A percentile compares a stretch with the other conserved stretches of the same genome.
Conservation (phyloP, 2,113 vertebrate genomes). For the Solenodon paradoxus region DNA sequence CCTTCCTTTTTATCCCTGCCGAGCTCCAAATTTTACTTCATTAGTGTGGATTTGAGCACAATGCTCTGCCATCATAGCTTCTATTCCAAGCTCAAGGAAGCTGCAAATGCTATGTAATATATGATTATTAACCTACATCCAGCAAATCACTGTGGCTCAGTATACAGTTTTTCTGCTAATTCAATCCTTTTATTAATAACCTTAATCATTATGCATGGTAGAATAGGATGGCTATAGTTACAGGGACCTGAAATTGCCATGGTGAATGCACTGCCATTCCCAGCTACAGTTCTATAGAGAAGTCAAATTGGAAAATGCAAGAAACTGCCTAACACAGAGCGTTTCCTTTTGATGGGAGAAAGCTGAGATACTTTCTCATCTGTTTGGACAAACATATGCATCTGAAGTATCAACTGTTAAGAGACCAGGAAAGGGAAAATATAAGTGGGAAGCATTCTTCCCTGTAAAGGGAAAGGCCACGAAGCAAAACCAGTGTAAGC, state of each 20-base stretch:
- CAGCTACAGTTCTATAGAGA: not conserved
- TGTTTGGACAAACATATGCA: not conserved
- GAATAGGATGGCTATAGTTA: not conserved
- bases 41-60: slow-evolving; percentile 37
- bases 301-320: slow-evolving; percentile 56
- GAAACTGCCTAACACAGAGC: slow-evolving; percentile 30
- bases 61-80: not conserved
- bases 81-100: not conserved
- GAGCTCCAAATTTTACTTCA: slow-evolving; percentile 41
- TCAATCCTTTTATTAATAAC: slow-evolving; percentile 57
- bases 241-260: slow-evolving; percentile 45
- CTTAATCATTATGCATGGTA: slow-evolving; percentile 59
- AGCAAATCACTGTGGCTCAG: slow-evolving; percentile 28
- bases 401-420: not conserved
- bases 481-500: not conserved
- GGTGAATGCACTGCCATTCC: slow-evolving; percentile 10
- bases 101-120: not conserved
- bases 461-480: not conserved
- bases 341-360: slow-evolving; percentile 39
- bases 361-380: not conserved
- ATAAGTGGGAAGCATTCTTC: not conserved
- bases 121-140: slow-evolving; percentile 58
- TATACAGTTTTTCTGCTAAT: slow-evolving; percentile 50
- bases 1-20: slow-evolving; percentile 20
- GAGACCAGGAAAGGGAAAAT: not conserved